A percentile compares a stretch with the other conserved stretches of the same genome.
These are phyloP conservation scores for Mastacembelus armatus DNA, from an alignment of 2,797 vertebrate species.

Conservation along the genomic window DNA sequence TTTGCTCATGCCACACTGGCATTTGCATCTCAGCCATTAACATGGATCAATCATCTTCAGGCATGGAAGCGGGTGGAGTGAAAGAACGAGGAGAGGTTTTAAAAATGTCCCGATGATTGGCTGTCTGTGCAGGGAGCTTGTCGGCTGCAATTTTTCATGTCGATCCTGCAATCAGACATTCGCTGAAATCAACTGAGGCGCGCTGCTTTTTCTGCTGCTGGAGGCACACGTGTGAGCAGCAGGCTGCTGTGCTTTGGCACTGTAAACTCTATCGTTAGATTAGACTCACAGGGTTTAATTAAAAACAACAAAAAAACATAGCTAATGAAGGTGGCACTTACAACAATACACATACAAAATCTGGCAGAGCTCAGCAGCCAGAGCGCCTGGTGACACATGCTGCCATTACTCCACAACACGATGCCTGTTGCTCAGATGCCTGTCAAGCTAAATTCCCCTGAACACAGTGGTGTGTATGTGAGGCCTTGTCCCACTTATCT, in stretches of 20 bases:
- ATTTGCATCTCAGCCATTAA: constrained; percentile 63
- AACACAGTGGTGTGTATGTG: constrained; percentile 22
- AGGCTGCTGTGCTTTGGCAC: neutral
- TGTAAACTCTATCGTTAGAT: constrained; percentile 15
- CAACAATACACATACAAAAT: constrained; percentile 16
- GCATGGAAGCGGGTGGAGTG: constrained; percentile 24
- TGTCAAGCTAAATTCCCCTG: constrained; percentile 52
- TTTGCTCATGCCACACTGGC: constrained; percentile 44
- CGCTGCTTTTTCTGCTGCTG: constrained; percentile 3
- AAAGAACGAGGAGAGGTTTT: constrained; percentile 60
- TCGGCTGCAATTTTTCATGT: constrained; percentile 36
- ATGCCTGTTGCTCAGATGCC: constrained; percentile 66
- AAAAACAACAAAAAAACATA: constrained; percentile 12
- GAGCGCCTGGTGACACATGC: constrained; percentile 25
- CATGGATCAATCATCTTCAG: constrained; percentile 53
- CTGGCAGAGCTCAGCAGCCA: constrained; percentile 15
- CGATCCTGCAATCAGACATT: constrained; percentile 15
- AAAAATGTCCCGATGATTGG: constrained; percentile 67
- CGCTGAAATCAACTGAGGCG: constrained; percentile 13
- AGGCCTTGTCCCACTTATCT: constrained; percentile 62
- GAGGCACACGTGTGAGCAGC: neutral
- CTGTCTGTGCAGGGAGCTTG: constrained; percentile 37
- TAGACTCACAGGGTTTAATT: constrained; percentile 24
- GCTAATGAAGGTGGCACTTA: constrained; percentile 14
- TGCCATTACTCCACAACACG: constrained; percentile 46